Evolutionary conservation across 2,113 vertebrate genomes (phyloP), one percentile per base, ranked within the genome.

Genomic region (Grammomys surdaster): DNA sequence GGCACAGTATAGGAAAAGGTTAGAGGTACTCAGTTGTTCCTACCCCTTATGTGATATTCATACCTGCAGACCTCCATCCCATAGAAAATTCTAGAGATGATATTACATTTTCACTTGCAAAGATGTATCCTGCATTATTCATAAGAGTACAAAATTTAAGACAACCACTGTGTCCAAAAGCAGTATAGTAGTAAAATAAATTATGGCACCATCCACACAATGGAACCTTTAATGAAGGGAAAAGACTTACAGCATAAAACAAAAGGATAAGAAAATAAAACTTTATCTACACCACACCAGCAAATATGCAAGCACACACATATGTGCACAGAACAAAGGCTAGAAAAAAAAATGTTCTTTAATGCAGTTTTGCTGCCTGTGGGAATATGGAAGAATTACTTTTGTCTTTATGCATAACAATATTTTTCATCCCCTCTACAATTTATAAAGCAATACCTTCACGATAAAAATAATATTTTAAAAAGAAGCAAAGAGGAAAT

Each of bases 81-180:
- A 65, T 3, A 86, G 77, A 86, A 96, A 94, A 93, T 86, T n/a
- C 1, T 24, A 82, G 54, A 51, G 54, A 65, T 73, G n/a, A 24
- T 89, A 93, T 95, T 86, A 94, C 92, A 96, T 91, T 89, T 89
- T 93, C 73, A 93, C 77, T 96, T 88, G 72, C 48, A 75, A 91
- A 93, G 86, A 89, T n/a, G 54, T 60, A 65, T 9, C 19, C 54
- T 95, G 88, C 40, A 90, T 94, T 91, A 93, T 95, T 96, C 48
- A 91, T 88, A 93, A 65, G 43, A 91, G 72, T 72, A 90, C 93
- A 95, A 95, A 76, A 58, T 90, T 92, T 92, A 48, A 92, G 96
- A 91, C 80, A 72, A 86, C 20, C 10, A 89, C 78, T 67, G 81
- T 84, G 46, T 78, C 46, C 86, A 82, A 93, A 96, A 96, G 75